These are phyloP conservation scores for Cariama cristata DNA, from an alignment of 2,113 vertebrate species.

Conservation along the genomic window DNA sequence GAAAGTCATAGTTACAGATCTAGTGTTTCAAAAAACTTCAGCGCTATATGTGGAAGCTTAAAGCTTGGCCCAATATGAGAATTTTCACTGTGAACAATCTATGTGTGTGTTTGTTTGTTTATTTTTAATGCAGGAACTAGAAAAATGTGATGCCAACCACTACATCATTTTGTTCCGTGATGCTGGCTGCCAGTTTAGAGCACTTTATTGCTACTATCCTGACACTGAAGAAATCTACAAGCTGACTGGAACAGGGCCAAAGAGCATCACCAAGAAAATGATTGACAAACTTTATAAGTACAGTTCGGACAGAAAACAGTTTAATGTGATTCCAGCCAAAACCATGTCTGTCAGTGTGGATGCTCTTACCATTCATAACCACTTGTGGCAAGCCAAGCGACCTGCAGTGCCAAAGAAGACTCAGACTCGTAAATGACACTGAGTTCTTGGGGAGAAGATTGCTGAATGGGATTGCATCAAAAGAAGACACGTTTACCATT, in stretches of 20 bases:
- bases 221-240: constrained; percentile 93
- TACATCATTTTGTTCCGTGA: constrained; percentile 96
- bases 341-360: constrained; percentile 95
- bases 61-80: background rate
- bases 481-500: constrained; percentile 4
- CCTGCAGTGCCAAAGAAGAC: constrained; percentile 87
- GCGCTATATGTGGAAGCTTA: background rate
- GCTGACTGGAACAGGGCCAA: constrained; percentile 90
- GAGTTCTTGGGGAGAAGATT: background rate
- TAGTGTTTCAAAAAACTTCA: background rate
- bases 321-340: constrained; percentile 92
- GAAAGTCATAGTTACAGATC: background rate
- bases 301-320: constrained; percentile 97
- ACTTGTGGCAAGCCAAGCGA: constrained; percentile 94
- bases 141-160: constrained; percentile 95
- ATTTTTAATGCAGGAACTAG: constrained; percentile 83
- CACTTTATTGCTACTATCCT: constrained; percentile 89
- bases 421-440: constrained; percentile 77
- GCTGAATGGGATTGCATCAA: background rate
- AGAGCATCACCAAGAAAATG: constrained; percentile 90
- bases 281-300: constrained; percentile 97
- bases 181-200: constrained; percentile 93
- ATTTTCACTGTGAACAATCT: background rate
- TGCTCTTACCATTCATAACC: constrained; percentile 93
- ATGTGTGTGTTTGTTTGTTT: background rate